A percentile compares a stretch with the other conserved stretches of the same genome.
phyloP scores from a whole-genome alignment of 2,797 vertebrate species.

The Tenualosa thibaudeaui region DNA sequence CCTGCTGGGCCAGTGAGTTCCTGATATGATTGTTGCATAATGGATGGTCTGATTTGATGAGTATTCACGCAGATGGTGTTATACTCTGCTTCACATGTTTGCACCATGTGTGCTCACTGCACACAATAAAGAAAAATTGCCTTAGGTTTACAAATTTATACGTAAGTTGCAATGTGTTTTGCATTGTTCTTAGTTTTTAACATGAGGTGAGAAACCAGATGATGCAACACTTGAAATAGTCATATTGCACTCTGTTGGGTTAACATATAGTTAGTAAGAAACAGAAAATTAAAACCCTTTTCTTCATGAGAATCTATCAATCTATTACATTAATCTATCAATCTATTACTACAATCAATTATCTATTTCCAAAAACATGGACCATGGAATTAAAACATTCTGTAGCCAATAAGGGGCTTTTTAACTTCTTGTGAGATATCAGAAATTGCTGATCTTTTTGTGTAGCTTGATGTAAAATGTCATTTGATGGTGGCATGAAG shows the following conservation, averaged over 20 bases:
- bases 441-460: neutral
- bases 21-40: constrained; percentile 15
- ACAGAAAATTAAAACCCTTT: neutral
- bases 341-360: too few species aligned
- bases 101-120: constrained; percentile 17
- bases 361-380: neutral
- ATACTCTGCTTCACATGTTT: constrained; percentile 4
- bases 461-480: neutral
- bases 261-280: neutral
- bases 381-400: neutral
- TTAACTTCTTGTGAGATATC: neutral
- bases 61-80: constrained; percentile 14
- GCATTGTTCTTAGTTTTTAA: neutral
- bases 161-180: neutral
- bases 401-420: neutral
- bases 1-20: neutral
- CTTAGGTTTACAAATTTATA: neutral
- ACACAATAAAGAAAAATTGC: constrained; percentile 42
- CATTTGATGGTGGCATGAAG: too few species aligned
- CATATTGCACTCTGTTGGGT: neutral
- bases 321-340: too few species aligned
- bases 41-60: constrained; percentile 16
- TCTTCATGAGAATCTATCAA: neutral
- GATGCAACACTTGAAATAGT: too few species aligned
- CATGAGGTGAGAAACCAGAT: too few species aligned